Percentiles rank a stretch among this genome's conserved stretches.
Conservation (phyloP, 1,140 invertebrate species). For the Xylocopa sonorina region DNA sequence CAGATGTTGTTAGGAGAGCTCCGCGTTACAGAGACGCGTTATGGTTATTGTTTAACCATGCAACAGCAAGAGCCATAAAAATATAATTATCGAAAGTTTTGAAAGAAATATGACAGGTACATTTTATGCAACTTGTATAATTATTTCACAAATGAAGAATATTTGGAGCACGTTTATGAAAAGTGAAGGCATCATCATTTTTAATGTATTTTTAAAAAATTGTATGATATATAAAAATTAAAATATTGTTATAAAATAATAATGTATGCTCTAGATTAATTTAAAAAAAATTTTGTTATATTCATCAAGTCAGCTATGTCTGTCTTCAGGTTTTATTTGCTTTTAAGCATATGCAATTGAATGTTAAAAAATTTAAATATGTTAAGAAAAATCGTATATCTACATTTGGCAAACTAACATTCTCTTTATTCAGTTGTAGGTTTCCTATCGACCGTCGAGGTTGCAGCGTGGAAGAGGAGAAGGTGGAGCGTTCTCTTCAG, state of each 20-base stretch:
- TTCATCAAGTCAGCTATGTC: no score
- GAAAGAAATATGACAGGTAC: background rate
- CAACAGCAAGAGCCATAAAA: background rate
- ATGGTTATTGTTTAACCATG: slow-evolving; percentile 4
- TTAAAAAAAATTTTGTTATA: no score
- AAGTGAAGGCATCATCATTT: no score
- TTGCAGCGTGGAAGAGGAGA: no score
- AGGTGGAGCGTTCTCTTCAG: background rate
- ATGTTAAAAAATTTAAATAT: background rate
- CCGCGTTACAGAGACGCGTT: background rate
- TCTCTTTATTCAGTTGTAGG: no score
- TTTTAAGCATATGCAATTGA: background rate
- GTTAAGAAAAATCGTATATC: background rate
- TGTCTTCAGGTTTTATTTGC: no score
- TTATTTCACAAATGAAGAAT: background rate
- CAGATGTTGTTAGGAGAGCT: slow-evolving; percentile 66
- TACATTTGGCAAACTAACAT: no score
- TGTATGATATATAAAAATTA: no score
- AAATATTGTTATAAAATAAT: no score
- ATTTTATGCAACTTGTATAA: background rate
- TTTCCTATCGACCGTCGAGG: background rate
- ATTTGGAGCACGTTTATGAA: no score
- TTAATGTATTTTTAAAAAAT: no score
- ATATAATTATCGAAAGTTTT: background rate
- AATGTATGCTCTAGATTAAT: no score